Evolutionary conservation across 2,113 vertebrate species (phyloP), one percentile per base, ranked within the genome.

Genomic region (Corapipo altera): DNA sequence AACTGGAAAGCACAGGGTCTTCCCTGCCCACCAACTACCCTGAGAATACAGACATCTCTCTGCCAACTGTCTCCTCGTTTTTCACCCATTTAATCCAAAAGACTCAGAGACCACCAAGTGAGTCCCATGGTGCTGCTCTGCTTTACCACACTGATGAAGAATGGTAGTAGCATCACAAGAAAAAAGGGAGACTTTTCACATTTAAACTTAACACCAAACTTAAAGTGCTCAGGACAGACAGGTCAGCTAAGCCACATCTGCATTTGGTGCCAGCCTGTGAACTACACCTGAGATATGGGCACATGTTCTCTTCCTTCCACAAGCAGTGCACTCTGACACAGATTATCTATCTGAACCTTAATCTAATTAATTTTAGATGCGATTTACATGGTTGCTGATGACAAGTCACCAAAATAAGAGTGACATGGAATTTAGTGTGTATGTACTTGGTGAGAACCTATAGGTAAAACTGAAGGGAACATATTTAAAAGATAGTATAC

Each of bases 391-490:
- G 28, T 76, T 61, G 46, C 18, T 41, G 49, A 28, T 11, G 4
- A 51, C 20, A 83, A 64, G 12, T 24, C 58, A 54, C 46, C 8
- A 6, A 70, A 85, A 14, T 26, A 72, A 61, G 28, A 9, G 24
- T 39, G 18, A 37, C 20, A 28, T 11, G 11, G 32, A 87, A 59
- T 43, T 51, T 32, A 67, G 26, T n/a, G 48, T 2, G 5, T 59
- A 44, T 0, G 0, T 17, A 43, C 4, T 35, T 37, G 28, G 5
- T 37, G 28, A 57, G 33, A 37, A 11, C 7, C 24, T 32, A 17
- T 0, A 69, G 18, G 22, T 67, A 52, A 67, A 92, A 67, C 12
- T 62, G 37, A 74, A 58, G 18, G 30, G 30, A 69, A 41, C 5
- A 6, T 15, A 51, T 14, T 67, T 49, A 51, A 72, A 35, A 76